Base-by-base conservation (phyloP, 2,888 invertebrate genomes). In the Netelia fuscicornis region DNA sequence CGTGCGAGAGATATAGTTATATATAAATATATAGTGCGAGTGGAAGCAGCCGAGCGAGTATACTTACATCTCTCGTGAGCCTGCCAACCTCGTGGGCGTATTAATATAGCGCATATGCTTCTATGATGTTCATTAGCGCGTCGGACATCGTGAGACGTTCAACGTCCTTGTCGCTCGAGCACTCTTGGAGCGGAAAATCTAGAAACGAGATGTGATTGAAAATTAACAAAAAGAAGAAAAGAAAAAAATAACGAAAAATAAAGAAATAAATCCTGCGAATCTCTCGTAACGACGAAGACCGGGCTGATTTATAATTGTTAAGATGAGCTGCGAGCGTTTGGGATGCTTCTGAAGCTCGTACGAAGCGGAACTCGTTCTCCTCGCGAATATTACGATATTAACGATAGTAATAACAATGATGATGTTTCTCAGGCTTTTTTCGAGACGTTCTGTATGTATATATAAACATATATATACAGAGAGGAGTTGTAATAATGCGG, bases 301-400 rank as follows among this genome's bases (percentile, higher is more conserved):
- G 11, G 62, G 30, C n/a, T 30, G 37, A 60, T 68, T 60, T 67
- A 65, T 65, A 72, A 72, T 42, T 65, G 30, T 71, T 58, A 71
- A 71, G 23, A 77, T 54, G 76, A 64, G 10, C 20, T 65, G 77
- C 77, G 77, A 84, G 68, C 72, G 78, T 74, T 84, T 68, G 72
- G 70, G 54, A 78, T 81, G 77, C 74, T 81, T 81, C 60, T 70
- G 71, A 78, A 78, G 77, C 81, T 84, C 74, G 77, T 78, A 84
- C 81, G 74, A 81, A 81, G 56, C 81, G 84, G 84, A 84, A 84
- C 84, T 84, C 84, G 84, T 84, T 81, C 68, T 84, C 84, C 84
- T 84, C 84, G 84, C 84, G 77, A 30, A 79, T 79, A 52, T 79
- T 60, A 60, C 37, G 52, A 64, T 64, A 67, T 58, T 42, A 67